These are phyloP conservation scores for Drosophila atripex DNA, from an alignment of 2,888 invertebrate genomes.

Conservation along the genomic window DNA sequence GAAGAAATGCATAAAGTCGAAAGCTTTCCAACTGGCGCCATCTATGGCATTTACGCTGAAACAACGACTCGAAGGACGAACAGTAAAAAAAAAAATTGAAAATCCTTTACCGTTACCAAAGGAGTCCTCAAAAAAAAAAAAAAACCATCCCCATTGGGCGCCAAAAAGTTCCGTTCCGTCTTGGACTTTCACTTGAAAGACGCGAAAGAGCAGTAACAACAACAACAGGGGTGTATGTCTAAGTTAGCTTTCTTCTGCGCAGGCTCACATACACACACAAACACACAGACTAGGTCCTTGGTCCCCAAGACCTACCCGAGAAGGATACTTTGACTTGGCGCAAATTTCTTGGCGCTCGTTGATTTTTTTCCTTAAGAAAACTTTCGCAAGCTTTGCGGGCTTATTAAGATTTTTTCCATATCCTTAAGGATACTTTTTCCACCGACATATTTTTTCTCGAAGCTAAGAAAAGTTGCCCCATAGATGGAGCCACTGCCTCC, in stretches of 20 bases:
- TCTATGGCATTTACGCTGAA: slow-evolving; percentile 48
- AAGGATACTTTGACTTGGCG: slow-evolving; percentile 21
- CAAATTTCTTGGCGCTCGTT: slow-evolving; percentile 28
- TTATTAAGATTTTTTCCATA: slow-evolving; percentile 42
- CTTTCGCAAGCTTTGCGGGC: slow-evolving; percentile 71
- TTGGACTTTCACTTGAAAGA: slow-evolving; percentile 51
- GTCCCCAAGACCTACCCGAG: slow-evolving; percentile 49
- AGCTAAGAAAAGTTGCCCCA: neutral
- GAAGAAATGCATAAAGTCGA: slow-evolving; percentile 6
- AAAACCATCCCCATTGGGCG: slow-evolving; percentile 38
- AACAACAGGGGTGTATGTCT: slow-evolving; percentile 61
- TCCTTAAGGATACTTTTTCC: slow-evolving; percentile 27
- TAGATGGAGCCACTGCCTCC: slow-evolving; percentile 25
- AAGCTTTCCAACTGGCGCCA: slow-evolving; percentile 70
- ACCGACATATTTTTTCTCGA: neutral
- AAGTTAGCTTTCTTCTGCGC: slow-evolving; percentile 58
- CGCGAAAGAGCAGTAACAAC: slow-evolving; percentile 18
- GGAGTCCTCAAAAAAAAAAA: slow-evolving; percentile 11
- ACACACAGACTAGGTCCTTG: neutral
- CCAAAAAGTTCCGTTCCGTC: slow-evolving; percentile 61
- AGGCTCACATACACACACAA: slow-evolving; percentile 45
- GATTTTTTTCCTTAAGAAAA: slow-evolving; percentile 68
- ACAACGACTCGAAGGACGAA: slow-evolving; percentile 2
- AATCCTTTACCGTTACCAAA: slow-evolving; percentile 15
- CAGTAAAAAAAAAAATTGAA: slow-evolving; percentile 20